phyloP scores from a whole-genome alignment of 2,113 vertebrate species.

The Carassius gibelio region DNA sequence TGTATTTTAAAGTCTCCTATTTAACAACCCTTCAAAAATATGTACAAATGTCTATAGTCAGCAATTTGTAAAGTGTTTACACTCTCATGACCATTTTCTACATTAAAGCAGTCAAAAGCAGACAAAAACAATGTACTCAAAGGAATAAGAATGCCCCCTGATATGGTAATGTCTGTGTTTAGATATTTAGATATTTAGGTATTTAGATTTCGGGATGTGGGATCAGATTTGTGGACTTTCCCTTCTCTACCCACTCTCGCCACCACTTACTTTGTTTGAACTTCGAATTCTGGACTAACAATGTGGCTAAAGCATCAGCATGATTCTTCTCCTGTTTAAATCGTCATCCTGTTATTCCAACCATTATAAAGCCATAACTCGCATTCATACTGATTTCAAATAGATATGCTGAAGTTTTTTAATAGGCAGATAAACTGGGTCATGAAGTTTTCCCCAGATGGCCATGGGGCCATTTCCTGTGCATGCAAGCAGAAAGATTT shows the following conservation, averaged over 20 bases:
- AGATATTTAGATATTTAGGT: conserved; percentile 5
- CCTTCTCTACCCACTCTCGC: neutral
- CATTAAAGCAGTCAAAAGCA: neutral
- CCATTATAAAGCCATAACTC: neutral
- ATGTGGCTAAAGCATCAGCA: conserved; percentile 13
- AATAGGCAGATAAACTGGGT: conserved; percentile 32
- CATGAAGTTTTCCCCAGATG: conserved; percentile 22
- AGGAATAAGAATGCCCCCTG: conserved; percentile 21
- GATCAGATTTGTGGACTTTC: conserved; percentile 37
- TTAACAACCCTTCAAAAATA: neutral
- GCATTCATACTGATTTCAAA: conserved; percentile 18
- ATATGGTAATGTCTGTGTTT: conserved; percentile 10
- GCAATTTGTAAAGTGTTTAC: neutral
- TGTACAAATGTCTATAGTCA: neutral
- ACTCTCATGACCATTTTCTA: neutral
- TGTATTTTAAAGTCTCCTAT: neutral
- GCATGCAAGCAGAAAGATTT: conserved; percentile 7
- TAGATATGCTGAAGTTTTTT: conserved; percentile 10
- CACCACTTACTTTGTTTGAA: neutral
- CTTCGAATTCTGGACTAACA: neutral
- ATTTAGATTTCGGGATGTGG: conserved; percentile 30
- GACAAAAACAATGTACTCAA: neutral
- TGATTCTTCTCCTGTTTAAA: conserved; percentile 23
- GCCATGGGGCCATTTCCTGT: conserved; percentile 22
- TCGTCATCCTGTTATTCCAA: neutral